A percentile compares a stretch with the other conserved stretches of the same genome.
Conservation (phyloP, 2,888 invertebrate species). For the Eupithecia dodoneata region DNA sequence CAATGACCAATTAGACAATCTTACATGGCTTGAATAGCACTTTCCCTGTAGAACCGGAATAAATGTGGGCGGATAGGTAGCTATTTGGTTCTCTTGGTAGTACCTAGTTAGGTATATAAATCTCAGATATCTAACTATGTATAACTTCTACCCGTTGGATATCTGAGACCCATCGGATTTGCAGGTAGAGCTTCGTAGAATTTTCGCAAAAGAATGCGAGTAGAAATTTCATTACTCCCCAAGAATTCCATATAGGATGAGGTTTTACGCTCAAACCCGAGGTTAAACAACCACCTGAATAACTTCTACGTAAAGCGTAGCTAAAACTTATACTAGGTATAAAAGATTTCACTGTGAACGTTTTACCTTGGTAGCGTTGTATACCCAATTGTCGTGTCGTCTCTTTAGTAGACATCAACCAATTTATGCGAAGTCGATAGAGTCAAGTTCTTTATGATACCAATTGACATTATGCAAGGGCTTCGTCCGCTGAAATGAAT, state of each 20-base stretch:
- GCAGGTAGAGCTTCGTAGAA: constrained; percentile 25
- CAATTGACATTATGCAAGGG: constrained; percentile 34
- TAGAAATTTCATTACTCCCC: constrained; percentile 37
- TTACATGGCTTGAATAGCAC: neutral
- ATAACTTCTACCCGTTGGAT: neutral
- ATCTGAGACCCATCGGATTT: constrained; percentile 14
- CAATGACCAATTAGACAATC: neutral
- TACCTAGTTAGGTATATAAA: neutral
- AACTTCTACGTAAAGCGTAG: neutral
- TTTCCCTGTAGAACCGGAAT: neutral
- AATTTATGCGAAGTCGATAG: neutral
- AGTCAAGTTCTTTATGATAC: constrained; percentile 10
- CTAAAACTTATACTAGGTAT: neutral
- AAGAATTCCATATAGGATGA: constrained; percentile 31
- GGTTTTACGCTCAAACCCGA: constrained; percentile 23
- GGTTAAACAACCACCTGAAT: neutral
- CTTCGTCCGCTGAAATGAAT: constrained; percentile 35
- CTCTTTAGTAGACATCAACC: neutral
- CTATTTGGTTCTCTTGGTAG: neutral
- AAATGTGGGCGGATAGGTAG: neutral
- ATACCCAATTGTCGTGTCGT: neutral
- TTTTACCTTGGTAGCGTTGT: neutral
- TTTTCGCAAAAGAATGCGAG: constrained; percentile 38
- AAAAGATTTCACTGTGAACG: neutral
- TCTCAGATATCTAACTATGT: neutral